Conservation (phyloP, 2,113 vertebrate genomes). For the Xyliphius kryptos region DNA sequence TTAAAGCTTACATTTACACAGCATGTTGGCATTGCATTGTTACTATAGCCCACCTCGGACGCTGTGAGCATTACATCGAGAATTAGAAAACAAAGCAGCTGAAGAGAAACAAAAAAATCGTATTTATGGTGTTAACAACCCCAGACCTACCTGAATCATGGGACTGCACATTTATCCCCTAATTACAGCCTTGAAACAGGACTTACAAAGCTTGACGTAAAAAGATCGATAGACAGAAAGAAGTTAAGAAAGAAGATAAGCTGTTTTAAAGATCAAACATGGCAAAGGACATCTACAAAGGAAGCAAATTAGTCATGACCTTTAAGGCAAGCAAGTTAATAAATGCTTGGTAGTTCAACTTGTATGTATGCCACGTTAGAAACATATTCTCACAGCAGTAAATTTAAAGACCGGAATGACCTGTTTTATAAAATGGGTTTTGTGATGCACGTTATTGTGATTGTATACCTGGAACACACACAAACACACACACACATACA, state of each 20-base stretch:
- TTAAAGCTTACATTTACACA: too few relatives aligned
- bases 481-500: too few relatives aligned
- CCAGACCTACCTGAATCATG: constrained; percentile 34
- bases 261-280: background rate
- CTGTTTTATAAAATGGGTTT: too few relatives aligned
- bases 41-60: background rate
- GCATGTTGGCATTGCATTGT: too few relatives aligned
- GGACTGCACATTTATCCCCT: constrained; percentile 43
- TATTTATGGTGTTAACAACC: constrained; percentile 45
- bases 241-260: constrained; percentile 32
- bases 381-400: background rate
- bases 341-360: background rate
- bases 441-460: too few relatives aligned
- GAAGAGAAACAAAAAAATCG: constrained; percentile 33
- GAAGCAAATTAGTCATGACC: too few relatives aligned
- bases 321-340: background rate
- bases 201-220: constrained; percentile 41
- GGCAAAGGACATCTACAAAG: background rate
- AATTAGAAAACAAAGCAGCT: constrained; percentile 40
- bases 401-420: background rate
- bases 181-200: constrained; percentile 43
- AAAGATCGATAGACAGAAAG: constrained; percentile 7
- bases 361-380: background rate
- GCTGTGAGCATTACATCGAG: constrained; percentile 31
- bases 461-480: too few relatives aligned